Conservation (phyloP, 2,113 vertebrate genomes). For the Atlantisia rogersi region DNA sequence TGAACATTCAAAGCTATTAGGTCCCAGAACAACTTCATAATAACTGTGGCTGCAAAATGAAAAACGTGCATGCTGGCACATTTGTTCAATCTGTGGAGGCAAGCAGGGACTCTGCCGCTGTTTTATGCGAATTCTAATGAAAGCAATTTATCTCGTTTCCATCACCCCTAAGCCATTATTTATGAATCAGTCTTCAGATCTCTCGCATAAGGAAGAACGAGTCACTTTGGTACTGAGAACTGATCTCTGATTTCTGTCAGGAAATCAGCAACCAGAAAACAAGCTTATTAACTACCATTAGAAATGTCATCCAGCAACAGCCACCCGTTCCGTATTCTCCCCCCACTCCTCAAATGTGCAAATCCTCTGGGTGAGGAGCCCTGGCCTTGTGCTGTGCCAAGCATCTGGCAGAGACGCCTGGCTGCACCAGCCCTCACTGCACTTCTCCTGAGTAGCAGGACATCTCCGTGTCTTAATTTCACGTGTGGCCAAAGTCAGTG, state of each 20-base stretch:
- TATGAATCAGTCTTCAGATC: conserved; percentile 33
- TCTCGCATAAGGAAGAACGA: not conserved
- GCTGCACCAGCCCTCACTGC: fast-evolving
- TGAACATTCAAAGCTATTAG: not conserved
- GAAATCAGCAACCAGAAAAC: conserved; percentile 29
- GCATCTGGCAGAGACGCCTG: not conserved
- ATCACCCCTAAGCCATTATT: not conserved
- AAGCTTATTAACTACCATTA: not conserved
- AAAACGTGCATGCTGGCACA: conserved; percentile 5
- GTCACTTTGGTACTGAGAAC: not conserved
- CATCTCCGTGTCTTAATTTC: not conserved
- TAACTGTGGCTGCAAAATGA: conserved; percentile 34
- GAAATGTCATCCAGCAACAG: not conserved
- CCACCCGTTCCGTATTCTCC: not conserved
- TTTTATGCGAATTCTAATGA: conserved; percentile 51
- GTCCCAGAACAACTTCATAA: conserved; percentile 31
- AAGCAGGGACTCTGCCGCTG: conserved; percentile 28
- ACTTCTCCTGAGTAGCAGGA: not conserved
- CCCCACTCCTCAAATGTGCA: not conserved
- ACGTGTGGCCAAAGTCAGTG: not conserved
- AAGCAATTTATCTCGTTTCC: not conserved
- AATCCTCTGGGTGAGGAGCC: not conserved
- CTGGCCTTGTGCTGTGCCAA: not conserved
- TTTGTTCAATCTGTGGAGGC: conserved; percentile 1
- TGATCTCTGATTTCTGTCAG: not conserved